Evolutionary conservation across 1,140 invertebrate species (phyloP).

Genomic region (Rhagoletis zephyria): DNA sequence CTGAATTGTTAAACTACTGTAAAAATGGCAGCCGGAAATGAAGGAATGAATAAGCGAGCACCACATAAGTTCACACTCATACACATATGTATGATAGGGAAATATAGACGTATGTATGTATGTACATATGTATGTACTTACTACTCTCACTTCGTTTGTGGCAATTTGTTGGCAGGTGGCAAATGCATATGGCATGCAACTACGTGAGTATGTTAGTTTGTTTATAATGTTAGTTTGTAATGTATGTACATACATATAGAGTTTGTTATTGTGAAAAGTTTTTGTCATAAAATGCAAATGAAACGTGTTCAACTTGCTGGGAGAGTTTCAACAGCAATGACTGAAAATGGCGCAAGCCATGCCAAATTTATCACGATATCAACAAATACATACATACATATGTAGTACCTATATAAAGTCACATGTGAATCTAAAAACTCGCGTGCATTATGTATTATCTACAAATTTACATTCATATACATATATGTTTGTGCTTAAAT

Average conservation of each 20-base stretch:
- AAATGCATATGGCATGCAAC: neutral
- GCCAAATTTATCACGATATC: neutral
- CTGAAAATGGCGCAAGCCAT: slow-evolving; percentile 36
- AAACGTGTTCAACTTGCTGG: slow-evolving; percentile 36
- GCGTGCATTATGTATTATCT: too few species aligned
- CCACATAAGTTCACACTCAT: neutral
- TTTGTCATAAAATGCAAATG: slow-evolving; percentile 51
- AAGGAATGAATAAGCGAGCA: slow-evolving; percentile 39
- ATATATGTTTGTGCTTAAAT: neutral
- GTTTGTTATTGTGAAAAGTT: slow-evolving; percentile 20
- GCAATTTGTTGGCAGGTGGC: slow-evolving; percentile 33
- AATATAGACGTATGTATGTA: neutral
- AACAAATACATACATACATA: neutral
- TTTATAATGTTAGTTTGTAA: too few species aligned
- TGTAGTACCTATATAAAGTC: too few species aligned
- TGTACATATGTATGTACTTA: neutral
- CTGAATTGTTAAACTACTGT: slow-evolving; percentile 14
- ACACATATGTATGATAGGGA: neutral
- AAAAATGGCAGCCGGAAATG: slow-evolving; percentile 41
- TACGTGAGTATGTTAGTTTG: too few species aligned
- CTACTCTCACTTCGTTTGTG: neutral
- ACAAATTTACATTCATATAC: too few species aligned
- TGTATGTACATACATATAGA: neutral
- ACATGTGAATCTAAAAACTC: too few species aligned
- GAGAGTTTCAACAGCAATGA: neutral